Base-by-base conservation (phyloP, 2,113 vertebrate species). In the Atherinomorus stipes region DNA sequence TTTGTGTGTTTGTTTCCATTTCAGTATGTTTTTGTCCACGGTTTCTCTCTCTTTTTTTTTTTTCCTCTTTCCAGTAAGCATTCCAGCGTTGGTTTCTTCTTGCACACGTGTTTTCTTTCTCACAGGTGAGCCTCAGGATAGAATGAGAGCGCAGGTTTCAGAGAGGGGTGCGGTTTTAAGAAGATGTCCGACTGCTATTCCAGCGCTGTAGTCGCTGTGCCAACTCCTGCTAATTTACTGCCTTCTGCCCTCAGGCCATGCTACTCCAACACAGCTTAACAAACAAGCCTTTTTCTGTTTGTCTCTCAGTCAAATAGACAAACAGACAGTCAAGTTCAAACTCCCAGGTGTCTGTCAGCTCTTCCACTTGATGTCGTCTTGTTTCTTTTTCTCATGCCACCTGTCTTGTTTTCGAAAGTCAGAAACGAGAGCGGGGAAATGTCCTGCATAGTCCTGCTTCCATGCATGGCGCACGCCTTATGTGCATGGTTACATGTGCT, bases 171-270 rank as follows among this genome's bases (percentile, higher is more conserved):
- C 31, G 79, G 85, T 74, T 81, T 80, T 72, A 31, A 78, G 72
- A 89, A 90, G 85, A 83, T 83, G 89, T 85, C 83, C 74, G 71
- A 91, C 85, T 84, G 77, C 85, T 88, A 86, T 90, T 90, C 64
- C 62, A 82, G 72, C 75, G 74, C 71, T 75, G 61, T 38, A 67
- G 82, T 88, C 76, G 71, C 70, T 21, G 62, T 81, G 90, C 87
- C 92, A 90, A 87, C 67, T 81, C 78, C 87, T 74, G 64, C 54
- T 90, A 80, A 91, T 90, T 92, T 85, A 92, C 84, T 56, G 83
- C 77, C 73, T 76, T 76, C 58, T 60, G 62, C 80, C 88, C 83
- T 38, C 58, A 52, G 90, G 91, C 85, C 60, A n/a, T 81, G 69
- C 87, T 89, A 85, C 78, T 85, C 89, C 91, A 92, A 83, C 81